Base-by-base conservation (phyloP, 2,113 vertebrate genomes). In the Bambusicola thoracicus region DNA sequence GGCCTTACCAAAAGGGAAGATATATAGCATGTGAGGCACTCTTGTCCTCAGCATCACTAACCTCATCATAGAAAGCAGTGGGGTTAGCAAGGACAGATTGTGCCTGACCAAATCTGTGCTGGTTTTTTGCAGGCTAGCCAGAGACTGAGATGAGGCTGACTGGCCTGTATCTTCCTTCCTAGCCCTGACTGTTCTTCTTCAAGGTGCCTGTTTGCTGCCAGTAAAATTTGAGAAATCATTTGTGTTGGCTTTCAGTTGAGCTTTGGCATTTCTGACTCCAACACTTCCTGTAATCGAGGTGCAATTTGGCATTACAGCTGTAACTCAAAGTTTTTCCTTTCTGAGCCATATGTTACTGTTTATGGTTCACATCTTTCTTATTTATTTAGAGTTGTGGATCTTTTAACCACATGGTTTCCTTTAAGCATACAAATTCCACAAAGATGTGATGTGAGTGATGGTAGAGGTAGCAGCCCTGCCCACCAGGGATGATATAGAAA, bases 11-110 rank as follows among this genome's bases (percentile, higher is more conserved):
- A 17, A 84, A 74, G 40, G 18, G 56, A 63, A 70, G 56, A 21
- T 87, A 5, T 6, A 4, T 2, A 1, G 48, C 25, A 22, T 29
- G 13, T 40, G 25, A 80, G 53, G 29, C 19, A 3, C 0, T 2
- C 10, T 87, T 68, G 70, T 38, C 16, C 21, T 72, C 40, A 25
- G 5, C 17, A 13, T 84, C 14, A 11, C 5, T 74, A 0, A 0
- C 4, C 6, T 89, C 15, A 19, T 25, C 16, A 5, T 0, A 59
- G 41, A 85, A 79, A 59, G 46, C 18, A 25, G 0, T 9, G 81
- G 46, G 21, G 16, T 44, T 91, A 24, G n/a, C n/a, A n/a, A n/a
- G n/a, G n/a, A n/a, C n/a, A n/a, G n/a, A n/a, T n/a, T n/a, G n/a
- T n/a, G n/a, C n/a, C n/a, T n/a, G 18, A n/a, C 30, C 86, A 61